These are phyloP conservation scores for Onychostoma macrolepis DNA, from an alignment of 2,113 vertebrate species.

Conservation along the genomic window DNA sequence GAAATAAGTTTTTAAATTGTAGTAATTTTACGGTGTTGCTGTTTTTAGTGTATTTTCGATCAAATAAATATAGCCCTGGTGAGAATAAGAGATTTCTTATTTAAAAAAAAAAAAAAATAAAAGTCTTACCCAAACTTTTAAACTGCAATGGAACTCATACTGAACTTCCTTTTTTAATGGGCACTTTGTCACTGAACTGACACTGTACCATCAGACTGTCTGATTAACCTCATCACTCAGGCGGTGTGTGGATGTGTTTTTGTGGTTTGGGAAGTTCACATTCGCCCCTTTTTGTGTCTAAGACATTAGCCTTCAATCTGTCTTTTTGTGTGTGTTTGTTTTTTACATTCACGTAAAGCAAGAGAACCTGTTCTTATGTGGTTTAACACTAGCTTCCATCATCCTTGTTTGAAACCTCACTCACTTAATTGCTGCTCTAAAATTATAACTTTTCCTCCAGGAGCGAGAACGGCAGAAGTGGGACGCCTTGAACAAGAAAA, in stretches of 20 bases:
- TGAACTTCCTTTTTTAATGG: background rate
- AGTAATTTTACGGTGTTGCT: no score
- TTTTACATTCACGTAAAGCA: background rate
- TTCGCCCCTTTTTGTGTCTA: background rate
- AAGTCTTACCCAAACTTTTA: background rate
- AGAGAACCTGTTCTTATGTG: background rate
- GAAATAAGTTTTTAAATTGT: no score
- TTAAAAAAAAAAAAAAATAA: no score
- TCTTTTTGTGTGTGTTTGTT: no score
- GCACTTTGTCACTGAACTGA: background rate
- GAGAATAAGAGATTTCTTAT: no score
- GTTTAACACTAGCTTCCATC: background rate
- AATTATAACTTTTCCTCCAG: constrained; percentile 64
- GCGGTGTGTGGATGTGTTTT: background rate
- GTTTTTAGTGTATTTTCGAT: no score
- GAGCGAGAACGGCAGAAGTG: constrained; percentile 86
- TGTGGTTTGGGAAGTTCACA: background rate
- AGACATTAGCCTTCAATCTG: background rate
- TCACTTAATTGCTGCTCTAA: background rate
- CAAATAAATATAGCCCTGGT: no score
- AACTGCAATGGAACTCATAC: background rate
- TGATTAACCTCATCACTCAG: background rate
- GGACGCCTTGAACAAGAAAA: constrained; percentile 86
- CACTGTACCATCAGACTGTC: background rate
- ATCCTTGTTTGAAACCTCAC: background rate